Conservation (phyloP, 2,113 vertebrate genomes). For the Murina feae region DNA sequence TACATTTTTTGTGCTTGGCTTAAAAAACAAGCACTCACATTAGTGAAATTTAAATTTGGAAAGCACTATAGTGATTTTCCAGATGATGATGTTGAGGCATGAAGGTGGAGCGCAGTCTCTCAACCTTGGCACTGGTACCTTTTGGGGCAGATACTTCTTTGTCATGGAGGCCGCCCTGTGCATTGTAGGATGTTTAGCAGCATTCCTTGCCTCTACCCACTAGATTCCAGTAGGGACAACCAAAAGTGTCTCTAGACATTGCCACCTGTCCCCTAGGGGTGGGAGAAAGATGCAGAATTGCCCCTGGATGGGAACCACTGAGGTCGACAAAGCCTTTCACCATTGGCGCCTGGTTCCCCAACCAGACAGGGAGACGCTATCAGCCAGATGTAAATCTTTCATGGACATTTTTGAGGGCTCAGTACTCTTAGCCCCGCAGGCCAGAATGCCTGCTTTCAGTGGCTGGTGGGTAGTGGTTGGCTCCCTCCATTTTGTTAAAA, state of each 20-base stretch:
- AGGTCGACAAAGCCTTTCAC: not conserved
- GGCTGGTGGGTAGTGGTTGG: constrained; percentile 55
- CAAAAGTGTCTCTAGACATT: not conserved
- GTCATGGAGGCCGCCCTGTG: not conserved
- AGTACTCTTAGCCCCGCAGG: not conserved
- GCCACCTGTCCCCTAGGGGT: not conserved
- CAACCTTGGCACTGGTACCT: not conserved
- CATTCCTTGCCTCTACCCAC: not conserved
- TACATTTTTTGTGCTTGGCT: not conserved
- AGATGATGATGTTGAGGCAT: not conserved
- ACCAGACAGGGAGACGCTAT: not conserved
- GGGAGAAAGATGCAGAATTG: not conserved
- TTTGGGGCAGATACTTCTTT: not conserved
- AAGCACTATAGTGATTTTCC: not conserved
- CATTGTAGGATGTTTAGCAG: not conserved
- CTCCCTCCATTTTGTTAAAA: constrained; percentile 36
- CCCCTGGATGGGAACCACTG: not conserved
- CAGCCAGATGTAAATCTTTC: not conserved
- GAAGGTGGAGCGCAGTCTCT: not conserved
- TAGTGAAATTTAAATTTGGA: not conserved
- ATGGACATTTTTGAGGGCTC: not conserved
- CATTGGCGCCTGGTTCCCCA: not conserved
- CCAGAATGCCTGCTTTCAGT: constrained; percentile 33
- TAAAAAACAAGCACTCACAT: not conserved
- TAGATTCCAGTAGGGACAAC: not conserved